Conservation (phyloP, 2,797 vertebrate species). For the Lophius americanus region DNA sequence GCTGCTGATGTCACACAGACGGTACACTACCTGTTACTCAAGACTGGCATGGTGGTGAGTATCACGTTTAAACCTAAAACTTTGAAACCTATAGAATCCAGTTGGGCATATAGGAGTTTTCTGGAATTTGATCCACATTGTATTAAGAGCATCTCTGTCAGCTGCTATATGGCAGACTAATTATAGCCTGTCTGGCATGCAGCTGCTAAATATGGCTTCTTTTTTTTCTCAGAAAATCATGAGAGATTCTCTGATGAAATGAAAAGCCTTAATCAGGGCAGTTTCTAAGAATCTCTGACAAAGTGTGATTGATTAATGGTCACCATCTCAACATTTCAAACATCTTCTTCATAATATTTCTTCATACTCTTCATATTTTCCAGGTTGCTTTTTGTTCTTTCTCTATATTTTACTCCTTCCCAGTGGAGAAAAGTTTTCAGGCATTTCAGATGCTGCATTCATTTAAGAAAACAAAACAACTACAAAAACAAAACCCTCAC, state of each 20-base stretch:
- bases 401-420: constrained; percentile 38
- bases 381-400: constrained; percentile 24
- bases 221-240: constrained; percentile 24
- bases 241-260: constrained; percentile 20
- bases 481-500: not conserved
- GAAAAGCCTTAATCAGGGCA: constrained; percentile 16
- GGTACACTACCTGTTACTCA: constrained; percentile 94
- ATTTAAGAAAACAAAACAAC: constrained; percentile 9
- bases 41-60: constrained; percentile 94
- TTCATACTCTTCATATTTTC: constrained; percentile 21
- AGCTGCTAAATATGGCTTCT: constrained; percentile 41
- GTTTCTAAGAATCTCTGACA: constrained; percentile 18
- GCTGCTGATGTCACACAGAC: constrained; percentile 97
- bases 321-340: constrained; percentile 10
- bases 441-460: constrained; percentile 44
- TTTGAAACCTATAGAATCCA: constrained; percentile 12
- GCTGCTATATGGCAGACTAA: constrained; percentile 43
- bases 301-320: constrained; percentile 10
- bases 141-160: constrained; percentile 53
- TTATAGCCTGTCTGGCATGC: constrained; percentile 55
- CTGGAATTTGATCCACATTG: constrained; percentile 30
- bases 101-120: not conserved
- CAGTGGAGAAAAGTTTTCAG: constrained; percentile 29
- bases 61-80: not conserved
- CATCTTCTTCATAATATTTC: not conserved